Evolutionary conservation across 2,797 vertebrate genomes (phyloP).

Genomic region (Sebastes melanostomus): DNA sequence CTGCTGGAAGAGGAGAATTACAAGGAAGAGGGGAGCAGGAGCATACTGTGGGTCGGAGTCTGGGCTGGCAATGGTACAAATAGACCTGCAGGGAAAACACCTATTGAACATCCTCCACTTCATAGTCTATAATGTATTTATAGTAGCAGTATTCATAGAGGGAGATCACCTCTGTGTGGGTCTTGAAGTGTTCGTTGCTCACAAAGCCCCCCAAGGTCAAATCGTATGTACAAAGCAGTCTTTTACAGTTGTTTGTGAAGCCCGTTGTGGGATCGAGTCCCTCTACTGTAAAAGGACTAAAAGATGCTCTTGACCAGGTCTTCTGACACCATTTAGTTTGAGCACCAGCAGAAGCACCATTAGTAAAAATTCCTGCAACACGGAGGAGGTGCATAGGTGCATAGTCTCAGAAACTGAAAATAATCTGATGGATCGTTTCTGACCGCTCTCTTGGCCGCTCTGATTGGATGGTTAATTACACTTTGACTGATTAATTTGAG

Average conservation of each 20-base stretch:
- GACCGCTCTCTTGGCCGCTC: slow-evolving; percentile 73
- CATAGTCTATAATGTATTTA: slow-evolving; percentile 48
- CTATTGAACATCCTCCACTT: slow-evolving; percentile 53
- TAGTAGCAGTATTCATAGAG: slow-evolving; percentile 49
- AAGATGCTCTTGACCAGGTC: slow-evolving; percentile 66
- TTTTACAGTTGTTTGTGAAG: slow-evolving; percentile 57
- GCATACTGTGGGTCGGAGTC: slow-evolving; percentile 39
- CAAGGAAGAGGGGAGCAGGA: slow-evolving; percentile 32
- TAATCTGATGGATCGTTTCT: slow-evolving; percentile 50
- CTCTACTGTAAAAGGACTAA: slow-evolving; percentile 64
- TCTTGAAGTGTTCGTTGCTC: slow-evolving; percentile 39
- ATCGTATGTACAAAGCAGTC: slow-evolving; percentile 72
- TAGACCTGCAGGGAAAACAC: slow-evolving; percentile 59
- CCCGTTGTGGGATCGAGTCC: slow-evolving; percentile 51
- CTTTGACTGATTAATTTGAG: slow-evolving; percentile 66
- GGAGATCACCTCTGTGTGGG: slow-evolving; percentile 31
- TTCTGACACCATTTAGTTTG: slow-evolving; percentile 73
- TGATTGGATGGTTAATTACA: slow-evolving; percentile 82
- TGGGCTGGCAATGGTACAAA: slow-evolving; percentile 50
- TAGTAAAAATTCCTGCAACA: slow-evolving; percentile 78
- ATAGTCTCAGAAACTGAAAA: slow-evolving; percentile 70
- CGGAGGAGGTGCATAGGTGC: slow-evolving; percentile 82
- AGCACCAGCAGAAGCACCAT: slow-evolving; percentile 86
- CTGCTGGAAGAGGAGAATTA: slow-evolving; percentile 55
- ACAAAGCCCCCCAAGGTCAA: slow-evolving; percentile 46